A percentile compares a stretch with the other conserved stretches of the same genome.
phyloP scores from a whole-genome alignment of 2,113 vertebrate species.

The Bagarius yarrelli region DNA sequence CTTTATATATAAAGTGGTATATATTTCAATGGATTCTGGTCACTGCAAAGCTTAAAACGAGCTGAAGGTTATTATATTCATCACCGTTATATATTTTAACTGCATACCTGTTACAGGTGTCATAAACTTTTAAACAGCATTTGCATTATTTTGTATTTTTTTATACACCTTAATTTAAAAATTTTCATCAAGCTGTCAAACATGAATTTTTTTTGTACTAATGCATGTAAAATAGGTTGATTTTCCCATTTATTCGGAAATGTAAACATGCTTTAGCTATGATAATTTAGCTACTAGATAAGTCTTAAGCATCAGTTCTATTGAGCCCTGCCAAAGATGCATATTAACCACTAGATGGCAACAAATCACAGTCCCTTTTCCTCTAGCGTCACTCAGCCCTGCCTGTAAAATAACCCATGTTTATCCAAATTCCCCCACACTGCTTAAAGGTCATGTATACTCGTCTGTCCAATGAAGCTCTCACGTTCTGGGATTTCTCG shows the following conservation, averaged over 20 bases:
- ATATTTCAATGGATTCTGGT: background rate
- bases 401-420: background rate
- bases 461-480: conserved; percentile 8
- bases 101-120: background rate
- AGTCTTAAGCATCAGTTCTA: too few species aligned
- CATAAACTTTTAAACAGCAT: background rate
- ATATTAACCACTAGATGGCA: conserved; percentile 35
- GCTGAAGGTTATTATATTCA: background rate
- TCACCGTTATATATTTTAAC: background rate
- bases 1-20: background rate
- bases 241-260: too few species aligned
- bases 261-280: too few species aligned
- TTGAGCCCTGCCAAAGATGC: too few species aligned
- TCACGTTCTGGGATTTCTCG: conserved; percentile 5
- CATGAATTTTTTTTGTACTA: background rate
- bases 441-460: conserved; percentile 18
- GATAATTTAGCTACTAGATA: too few species aligned
- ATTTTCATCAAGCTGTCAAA: background rate
- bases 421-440: background rate
- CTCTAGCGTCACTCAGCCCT: background rate
- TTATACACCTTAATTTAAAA: background rate
- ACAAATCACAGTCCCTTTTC: background rate
- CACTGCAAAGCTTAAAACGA: background rate
- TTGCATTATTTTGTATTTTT: background rate
- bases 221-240: too few species aligned